Percentiles rank a stretch among this genome's conserved stretches.
These are phyloP conservation scores for Podarcis muralis DNA, from an alignment of 2,113 vertebrate genomes.

Conservation along the genomic window DNA sequence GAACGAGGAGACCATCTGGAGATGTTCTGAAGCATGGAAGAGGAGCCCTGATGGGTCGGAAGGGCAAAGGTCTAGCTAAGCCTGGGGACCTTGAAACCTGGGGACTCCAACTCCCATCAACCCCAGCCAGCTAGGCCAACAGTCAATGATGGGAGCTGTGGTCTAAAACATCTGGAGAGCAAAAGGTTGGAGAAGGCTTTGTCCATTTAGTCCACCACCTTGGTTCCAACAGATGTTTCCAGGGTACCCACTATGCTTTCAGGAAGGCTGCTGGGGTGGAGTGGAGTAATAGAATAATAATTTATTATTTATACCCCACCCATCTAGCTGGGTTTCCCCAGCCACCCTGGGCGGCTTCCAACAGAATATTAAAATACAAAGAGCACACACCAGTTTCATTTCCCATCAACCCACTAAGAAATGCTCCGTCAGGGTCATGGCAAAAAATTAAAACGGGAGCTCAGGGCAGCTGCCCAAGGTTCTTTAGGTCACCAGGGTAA, in stretches of 20 bases:
- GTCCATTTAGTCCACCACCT: neutral
- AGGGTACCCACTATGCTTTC: neutral
- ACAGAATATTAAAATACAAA: too few species aligned
- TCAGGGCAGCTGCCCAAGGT: too few species aligned
- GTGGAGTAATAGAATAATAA: too few species aligned
- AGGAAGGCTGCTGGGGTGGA: neutral
- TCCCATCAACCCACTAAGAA: too few species aligned
- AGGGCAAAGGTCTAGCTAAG: neutral
- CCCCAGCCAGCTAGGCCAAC: too few species aligned
- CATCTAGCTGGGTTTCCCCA: too few species aligned
- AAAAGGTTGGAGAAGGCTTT: neutral
- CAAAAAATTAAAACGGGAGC: too few species aligned
- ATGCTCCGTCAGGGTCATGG: neutral
- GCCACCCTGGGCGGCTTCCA: too few species aligned
- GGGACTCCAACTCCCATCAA: neutral
- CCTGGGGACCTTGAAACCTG: neutral
- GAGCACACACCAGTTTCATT: too few species aligned
- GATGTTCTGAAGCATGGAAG: neutral
- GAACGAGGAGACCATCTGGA: neutral
- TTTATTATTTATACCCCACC: too few species aligned
- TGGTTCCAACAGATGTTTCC: neutral
- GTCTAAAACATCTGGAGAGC: neutral
- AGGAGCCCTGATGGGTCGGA: neutral
- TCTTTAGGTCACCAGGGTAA: too few species aligned
- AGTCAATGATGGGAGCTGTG: neutral